A percentile compares a stretch with the other conserved stretches of the same genome.
These are phyloP conservation scores for Odontothrips loti DNA, from an alignment of 2,888 invertebrate species.

Conservation along the genomic window DNA sequence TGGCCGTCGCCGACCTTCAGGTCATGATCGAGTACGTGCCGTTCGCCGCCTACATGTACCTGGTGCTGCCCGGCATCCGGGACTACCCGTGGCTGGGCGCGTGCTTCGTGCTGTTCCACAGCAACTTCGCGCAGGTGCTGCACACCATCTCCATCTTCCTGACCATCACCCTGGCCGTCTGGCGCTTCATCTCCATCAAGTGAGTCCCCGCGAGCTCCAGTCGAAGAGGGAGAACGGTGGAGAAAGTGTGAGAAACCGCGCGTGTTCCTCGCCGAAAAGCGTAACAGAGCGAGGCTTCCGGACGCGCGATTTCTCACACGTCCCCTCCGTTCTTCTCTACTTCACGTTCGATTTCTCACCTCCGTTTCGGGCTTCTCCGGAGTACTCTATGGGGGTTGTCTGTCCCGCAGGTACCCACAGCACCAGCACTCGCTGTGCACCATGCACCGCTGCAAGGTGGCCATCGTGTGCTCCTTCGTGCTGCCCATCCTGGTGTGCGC, in stretches of 20 bases:
- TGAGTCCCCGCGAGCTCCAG: no score
- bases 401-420: slow-evolving; percentile 66
- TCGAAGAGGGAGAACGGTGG: no score
- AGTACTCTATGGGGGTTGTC: slow-evolving; percentile 8
- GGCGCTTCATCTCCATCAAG: slow-evolving; percentile 82
- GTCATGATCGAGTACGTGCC: slow-evolving; percentile 85
- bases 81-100: slow-evolving; percentile 70
- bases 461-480: slow-evolving; percentile 70
- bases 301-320: neutral
- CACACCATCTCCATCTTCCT: slow-evolving; percentile 82
- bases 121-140: slow-evolving; percentile 73
- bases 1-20: slow-evolving; percentile 84
- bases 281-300: no score
- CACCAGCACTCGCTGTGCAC: slow-evolving; percentile 70
- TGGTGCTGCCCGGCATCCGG: slow-evolving; percentile 59
- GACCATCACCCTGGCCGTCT: slow-evolving; percentile 74
- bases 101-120: slow-evolving; percentile 71
- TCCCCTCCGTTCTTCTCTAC: neutral
- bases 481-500: slow-evolving; percentile 75
- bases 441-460: slow-evolving; percentile 68
- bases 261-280: no score
- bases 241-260: no score
- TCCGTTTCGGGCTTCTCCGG: neutral
- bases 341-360: no score
- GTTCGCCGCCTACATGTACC: slow-evolving; percentile 64